phyloP scores from a whole-genome alignment of 2,113 vertebrate genomes.

The Trachemys scripta region DNA sequence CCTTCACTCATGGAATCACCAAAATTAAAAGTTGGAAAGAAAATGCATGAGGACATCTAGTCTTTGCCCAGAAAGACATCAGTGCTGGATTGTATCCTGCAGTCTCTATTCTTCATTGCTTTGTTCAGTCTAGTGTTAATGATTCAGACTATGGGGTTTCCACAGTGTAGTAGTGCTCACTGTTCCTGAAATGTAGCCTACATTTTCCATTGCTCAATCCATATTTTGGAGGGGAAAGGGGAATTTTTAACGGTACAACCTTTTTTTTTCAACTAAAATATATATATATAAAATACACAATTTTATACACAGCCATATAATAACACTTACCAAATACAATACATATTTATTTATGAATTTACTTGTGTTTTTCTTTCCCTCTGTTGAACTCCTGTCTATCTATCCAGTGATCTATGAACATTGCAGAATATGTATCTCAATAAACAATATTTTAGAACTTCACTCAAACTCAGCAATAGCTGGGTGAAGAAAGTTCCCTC shows the following conservation, averaged over 20 bases:
- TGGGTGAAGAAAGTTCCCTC: not conserved
- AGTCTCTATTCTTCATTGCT: not conserved
- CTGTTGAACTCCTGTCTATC: not conserved
- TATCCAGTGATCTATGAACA: not conserved
- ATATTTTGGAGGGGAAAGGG: not conserved
- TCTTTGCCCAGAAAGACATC: not conserved
- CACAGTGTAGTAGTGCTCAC: not conserved
- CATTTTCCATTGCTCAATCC: not conserved
- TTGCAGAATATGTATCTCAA: not conserved
- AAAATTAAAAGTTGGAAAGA: not conserved
- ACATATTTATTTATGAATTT: not conserved
- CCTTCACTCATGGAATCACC: not conserved
- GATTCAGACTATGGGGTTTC: not conserved
- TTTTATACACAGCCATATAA: not conserved
- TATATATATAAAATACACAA: too few relatives aligned
- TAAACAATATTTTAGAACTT: not conserved
- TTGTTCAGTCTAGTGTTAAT: not conserved
- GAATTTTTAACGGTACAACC: not conserved
- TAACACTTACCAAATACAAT: too few relatives aligned
- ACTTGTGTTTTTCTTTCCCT: not conserved
- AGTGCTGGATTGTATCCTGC: not conserved
- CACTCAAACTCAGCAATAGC: not conserved
- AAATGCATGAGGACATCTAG: fast-evolving
- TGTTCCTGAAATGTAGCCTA: not conserved
- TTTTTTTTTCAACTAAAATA: not conserved